Evolutionary conservation across 2,888 invertebrate species (phyloP).

Genomic region (Sarcophaga variegata): DNA sequence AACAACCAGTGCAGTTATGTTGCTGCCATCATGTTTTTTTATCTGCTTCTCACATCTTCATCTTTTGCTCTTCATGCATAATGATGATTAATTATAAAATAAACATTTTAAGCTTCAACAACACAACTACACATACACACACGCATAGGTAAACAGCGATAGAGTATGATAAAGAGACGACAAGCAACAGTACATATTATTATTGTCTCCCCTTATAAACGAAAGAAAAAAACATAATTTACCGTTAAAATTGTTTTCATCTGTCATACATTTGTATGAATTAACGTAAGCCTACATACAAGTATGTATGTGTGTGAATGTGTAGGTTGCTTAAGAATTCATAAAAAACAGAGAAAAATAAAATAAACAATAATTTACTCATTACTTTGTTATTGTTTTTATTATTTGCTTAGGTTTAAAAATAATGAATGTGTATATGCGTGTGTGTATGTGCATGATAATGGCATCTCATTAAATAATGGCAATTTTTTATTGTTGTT

Average conservation of each 20-base stretch:
- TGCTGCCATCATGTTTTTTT: background rate
- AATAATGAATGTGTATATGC: background rate
- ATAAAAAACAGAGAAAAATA: background rate
- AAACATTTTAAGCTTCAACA: background rate
- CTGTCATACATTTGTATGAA: constrained; percentile 3
- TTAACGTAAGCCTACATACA: background rate
- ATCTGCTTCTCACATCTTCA: background rate
- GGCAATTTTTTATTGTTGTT: background rate
- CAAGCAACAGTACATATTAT: background rate
- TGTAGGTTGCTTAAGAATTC: constrained; percentile 9
- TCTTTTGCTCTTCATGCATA: background rate
- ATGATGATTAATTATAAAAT: constrained; percentile 40
- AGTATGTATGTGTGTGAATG: background rate
- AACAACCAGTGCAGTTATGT: constrained; percentile 21
- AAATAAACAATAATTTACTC: background rate
- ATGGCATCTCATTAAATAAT: constrained; percentile 15
- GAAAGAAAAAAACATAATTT: constrained; percentile 16
- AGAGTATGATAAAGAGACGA: background rate
- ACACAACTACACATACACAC: background rate
- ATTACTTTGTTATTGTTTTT: background rate
- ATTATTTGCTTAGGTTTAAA: background rate
- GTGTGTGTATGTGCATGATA: background rate
- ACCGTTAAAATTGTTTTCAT: constrained; percentile 36
- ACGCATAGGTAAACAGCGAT: background rate
- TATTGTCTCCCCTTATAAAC: constrained; percentile 7